Base-by-base conservation (phyloP, 2,113 vertebrate species). In the Myodes glareolus region DNA sequence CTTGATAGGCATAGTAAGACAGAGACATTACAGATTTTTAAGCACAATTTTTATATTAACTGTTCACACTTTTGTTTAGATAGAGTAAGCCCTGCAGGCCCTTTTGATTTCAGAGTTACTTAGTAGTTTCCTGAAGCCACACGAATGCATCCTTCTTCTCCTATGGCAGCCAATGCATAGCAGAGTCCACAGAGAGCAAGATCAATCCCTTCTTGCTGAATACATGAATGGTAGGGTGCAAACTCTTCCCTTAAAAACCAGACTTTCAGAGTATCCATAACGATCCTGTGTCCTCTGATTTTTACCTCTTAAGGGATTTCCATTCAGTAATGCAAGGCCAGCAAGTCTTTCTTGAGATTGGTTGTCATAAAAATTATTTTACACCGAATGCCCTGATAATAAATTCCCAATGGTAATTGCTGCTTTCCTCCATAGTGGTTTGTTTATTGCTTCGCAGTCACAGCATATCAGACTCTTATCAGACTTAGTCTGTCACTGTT, bases 361-460 rank as follows among this genome's bases (percentile, higher is more conserved):
- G 16, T 67, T 67, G 45, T 96, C 90, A 86, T 81, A 63, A 88
- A 95, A 63, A 52, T 92, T 47, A 25, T 94, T 90, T 92, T 55
- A 81, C 23, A 77, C 67, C 7, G n/a, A 29, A 47, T 90, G 63
- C 72, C n/a, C 14, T 96, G 63, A 81, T 92, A 88, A 72, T 75
- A 91, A 86, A 96, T 86, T 84, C 88, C 81, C 90, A 86, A 3
- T 39, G 27, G 72, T 94, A 94, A 96, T 82, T 95, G 63, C 87
- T 95, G 58, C 58, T 90, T 89, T 89, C 75, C 65, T 23, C 73
- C 68, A 31, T 85, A 63, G 47, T 87, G 27, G 55, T 85, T 94
- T 95, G 61, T 91, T 95, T 95, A 19, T n/a, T 95, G 63, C 47
- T 88, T 5, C 31, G 81, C 76, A 92, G 88, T 92, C 86, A 96